Conservation (phyloP, 2,113 vertebrate genomes). For the Brachyhypopomus gauderio region DNA sequence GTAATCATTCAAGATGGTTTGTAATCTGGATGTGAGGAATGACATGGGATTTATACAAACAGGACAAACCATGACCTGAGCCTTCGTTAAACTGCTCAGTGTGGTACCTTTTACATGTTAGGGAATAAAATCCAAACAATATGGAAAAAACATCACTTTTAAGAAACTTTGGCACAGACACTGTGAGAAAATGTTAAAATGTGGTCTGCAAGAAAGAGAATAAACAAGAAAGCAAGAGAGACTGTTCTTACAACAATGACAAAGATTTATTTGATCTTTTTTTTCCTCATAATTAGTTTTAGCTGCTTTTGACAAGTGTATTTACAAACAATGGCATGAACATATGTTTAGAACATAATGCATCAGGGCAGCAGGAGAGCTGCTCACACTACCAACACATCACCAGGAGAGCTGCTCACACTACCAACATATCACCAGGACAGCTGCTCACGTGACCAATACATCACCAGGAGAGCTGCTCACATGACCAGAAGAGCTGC, state of each 20-base stretch:
- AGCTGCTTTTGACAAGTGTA: slow-evolving; percentile 94
- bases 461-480: no score
- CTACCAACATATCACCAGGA: not conserved
- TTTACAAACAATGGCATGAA: slow-evolving; percentile 96
- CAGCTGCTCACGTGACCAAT: no score
- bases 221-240: slow-evolving; percentile 45
- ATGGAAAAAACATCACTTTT: not conserved
- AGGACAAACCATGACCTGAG: slow-evolving; percentile 26
- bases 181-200: not conserved
- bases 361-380: slow-evolving; percentile 34
- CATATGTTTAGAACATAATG: slow-evolving; percentile 71
- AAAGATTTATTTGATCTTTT: slow-evolving; percentile 76
- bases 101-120: not conserved
- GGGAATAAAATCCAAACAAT: not conserved
- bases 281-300: slow-evolving; percentile 84
- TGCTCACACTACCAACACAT: slow-evolving; percentile 20
- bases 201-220: not conserved
- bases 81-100: slow-evolving; percentile 25
- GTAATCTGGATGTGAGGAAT: slow-evolving; percentile 33
- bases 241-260: slow-evolving; percentile 67
- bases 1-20: not conserved
- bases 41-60: not conserved
- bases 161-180: not conserved
- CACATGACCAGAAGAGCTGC: no score
- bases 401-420: not conserved